phyloP scores from a whole-genome alignment of 2,113 vertebrate genomes.

The Bubalus kerabau region DNA sequence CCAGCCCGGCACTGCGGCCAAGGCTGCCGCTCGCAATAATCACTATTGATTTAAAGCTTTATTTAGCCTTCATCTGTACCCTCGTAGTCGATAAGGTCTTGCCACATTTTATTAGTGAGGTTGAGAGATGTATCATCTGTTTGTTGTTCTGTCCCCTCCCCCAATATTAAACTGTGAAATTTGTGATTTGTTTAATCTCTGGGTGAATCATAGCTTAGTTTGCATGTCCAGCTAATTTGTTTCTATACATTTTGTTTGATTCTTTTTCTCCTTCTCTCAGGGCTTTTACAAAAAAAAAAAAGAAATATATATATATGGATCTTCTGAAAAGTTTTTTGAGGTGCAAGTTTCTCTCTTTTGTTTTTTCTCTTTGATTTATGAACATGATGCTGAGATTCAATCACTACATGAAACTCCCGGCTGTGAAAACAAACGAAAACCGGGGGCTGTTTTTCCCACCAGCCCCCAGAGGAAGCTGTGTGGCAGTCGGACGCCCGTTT shows the following conservation, averaged over 20 bases:
- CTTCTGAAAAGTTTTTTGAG: conserved; percentile 85
- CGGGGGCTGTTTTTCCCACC: conserved; percentile 52
- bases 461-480: conserved; percentile 59
- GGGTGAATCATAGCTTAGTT: conserved; percentile 96
- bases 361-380: conserved; percentile 74
- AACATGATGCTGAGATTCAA: conserved; percentile 85
- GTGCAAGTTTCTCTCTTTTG: conserved; percentile 80
- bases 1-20: conserved; percentile 72
- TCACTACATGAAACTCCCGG: conserved; percentile 98
- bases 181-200: conserved; percentile 91
- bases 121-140: conserved; percentile 81
- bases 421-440: conserved; percentile 85
- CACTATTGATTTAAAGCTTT: conserved; percentile 96
- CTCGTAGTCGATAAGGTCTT: conserved; percentile 84
- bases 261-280: conserved; percentile 92
- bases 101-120: conserved; percentile 86
- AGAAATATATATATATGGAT: conserved; percentile 75
- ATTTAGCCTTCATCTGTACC: conserved; percentile 87
- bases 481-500: conserved; percentile 72
- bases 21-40: conserved; percentile 87
- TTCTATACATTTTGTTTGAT: conserved; percentile 83
- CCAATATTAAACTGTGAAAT: conserved; percentile 97
- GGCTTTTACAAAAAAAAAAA: conserved; percentile 89
- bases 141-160: conserved; percentile 70
- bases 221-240: conserved; percentile 96